Conservation (phyloP, 2,113 vertebrate genomes). For the Cyanistes caeruleus region DNA sequence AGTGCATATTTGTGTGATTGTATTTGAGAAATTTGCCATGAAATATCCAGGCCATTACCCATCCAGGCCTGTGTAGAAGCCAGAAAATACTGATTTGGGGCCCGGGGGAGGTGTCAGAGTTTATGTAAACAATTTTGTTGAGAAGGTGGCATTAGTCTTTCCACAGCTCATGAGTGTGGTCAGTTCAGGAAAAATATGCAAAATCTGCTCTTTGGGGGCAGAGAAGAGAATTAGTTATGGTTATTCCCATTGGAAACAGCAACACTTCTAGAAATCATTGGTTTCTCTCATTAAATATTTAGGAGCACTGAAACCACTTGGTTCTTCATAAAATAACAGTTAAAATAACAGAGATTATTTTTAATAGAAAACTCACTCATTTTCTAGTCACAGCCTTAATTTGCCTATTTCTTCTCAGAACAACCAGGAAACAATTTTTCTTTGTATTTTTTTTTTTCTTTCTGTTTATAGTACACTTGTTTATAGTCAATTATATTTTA, state of each 20-base stretch:
- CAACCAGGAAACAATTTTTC: background rate
- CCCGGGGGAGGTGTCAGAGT: background rate
- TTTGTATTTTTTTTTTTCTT: background rate
- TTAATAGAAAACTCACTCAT: constrained; percentile 15
- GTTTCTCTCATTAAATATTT: constrained; percentile 47
- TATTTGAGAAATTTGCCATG: constrained; percentile 16
- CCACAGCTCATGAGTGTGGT: background rate
- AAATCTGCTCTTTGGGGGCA: background rate
- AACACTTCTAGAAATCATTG: constrained; percentile 7
- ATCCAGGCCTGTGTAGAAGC: background rate
- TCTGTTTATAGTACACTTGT: background rate
- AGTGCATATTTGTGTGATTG: background rate
- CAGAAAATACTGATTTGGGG: background rate
- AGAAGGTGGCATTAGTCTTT: background rate
- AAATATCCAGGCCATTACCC: constrained; percentile 27
- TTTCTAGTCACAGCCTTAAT: constrained; percentile 36
- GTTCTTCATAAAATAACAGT: constrained; percentile 23
- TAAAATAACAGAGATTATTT: constrained; percentile 16
- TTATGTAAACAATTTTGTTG: background rate
- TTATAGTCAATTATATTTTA: constrained; percentile 59
- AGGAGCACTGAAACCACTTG: constrained; percentile 19
- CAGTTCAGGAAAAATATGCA: background rate
- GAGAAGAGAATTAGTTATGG: background rate
- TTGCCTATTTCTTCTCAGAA: constrained; percentile 19
- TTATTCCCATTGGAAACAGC: background rate